These are phyloP conservation scores for Zingel zingel DNA, from an alignment of 2,113 vertebrate genomes.

Conservation along the genomic window DNA sequence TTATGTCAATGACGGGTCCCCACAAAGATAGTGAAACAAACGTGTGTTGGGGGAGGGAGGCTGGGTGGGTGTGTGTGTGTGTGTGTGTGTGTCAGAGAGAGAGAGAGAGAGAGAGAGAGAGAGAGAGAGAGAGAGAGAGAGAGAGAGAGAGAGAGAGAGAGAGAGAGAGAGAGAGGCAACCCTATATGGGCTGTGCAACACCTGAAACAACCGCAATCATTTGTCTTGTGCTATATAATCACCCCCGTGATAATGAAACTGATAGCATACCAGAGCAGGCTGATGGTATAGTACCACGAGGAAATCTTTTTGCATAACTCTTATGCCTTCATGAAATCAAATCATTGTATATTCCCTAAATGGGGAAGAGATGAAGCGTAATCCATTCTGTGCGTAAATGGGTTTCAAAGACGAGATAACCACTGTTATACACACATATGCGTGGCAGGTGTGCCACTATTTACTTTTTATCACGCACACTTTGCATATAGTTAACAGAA, in stretches of 20 bases:
- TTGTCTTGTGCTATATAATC: conserved; percentile 69
- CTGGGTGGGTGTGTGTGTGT: background rate
- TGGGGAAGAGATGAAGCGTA: conserved; percentile 10
- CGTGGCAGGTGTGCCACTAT: background rate
- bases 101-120: background rate
- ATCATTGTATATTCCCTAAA: conserved; percentile 7
- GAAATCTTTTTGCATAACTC: conserved; percentile 31
- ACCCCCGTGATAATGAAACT: conserved; percentile 30
- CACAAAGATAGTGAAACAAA: no score
- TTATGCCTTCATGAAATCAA: conserved; percentile 23
- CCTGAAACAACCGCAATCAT: conserved; percentile 75
- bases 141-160: background rate
- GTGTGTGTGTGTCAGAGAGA: background rate
- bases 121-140: background rate
- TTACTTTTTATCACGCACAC: conserved; percentile 49
- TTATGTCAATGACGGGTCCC: no score
- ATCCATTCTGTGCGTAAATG: conserved; percentile 38
- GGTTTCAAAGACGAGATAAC: conserved; percentile 2
- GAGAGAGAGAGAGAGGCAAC: background rate
- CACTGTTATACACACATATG: background rate
- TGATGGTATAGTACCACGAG: background rate
- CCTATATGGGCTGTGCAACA: conserved; percentile 50
- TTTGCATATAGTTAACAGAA: conserved; percentile 22
- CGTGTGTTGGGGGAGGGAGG: no score
- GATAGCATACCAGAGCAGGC: background rate